Percentiles rank a stretch among this genome's conserved stretches.
Conservation (phyloP, 1,140 invertebrate genomes). For the Megalonaias nervosa region DNA sequence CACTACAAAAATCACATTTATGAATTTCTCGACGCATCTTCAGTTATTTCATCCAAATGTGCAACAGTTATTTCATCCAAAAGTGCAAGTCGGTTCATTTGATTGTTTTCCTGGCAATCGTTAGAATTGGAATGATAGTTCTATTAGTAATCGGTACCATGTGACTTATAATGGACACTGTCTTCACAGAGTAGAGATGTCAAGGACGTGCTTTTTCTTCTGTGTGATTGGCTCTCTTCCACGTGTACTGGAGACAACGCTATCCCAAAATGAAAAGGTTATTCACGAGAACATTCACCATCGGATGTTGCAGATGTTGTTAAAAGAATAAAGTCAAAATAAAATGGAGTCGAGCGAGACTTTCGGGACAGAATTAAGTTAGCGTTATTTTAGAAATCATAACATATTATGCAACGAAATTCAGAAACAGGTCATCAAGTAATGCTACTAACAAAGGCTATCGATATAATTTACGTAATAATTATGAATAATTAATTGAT, state of each 20-base stretch:
- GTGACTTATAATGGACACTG: neutral
- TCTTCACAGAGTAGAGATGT: slow-evolving; percentile 10
- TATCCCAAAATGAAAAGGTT: slow-evolving; percentile 11
- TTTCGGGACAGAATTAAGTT: too few relatives aligned
- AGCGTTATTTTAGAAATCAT: too few relatives aligned
- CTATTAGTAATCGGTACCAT: slow-evolving; percentile 5
- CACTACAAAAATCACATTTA: neutral
- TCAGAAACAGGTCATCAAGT: too few relatives aligned
- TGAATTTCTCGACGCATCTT: slow-evolving; percentile 15
- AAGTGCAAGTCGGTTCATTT: slow-evolving; percentile 17
- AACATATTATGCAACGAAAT: too few relatives aligned
- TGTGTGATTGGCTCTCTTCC: slow-evolving; percentile 22
- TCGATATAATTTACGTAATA: too few relatives aligned
- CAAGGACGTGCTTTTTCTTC: slow-evolving; percentile 25
- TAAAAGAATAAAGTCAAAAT: too few relatives aligned
- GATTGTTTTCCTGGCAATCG: slow-evolving; percentile 2
- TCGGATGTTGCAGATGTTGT: too few relatives aligned
- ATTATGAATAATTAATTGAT: too few relatives aligned
- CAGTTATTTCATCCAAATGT: too few relatives aligned
- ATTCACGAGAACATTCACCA: slow-evolving; percentile 23
- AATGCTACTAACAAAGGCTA: too few relatives aligned
- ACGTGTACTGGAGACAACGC: slow-evolving; percentile 13
- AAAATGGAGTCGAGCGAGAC: too few relatives aligned
- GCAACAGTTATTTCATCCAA: too few relatives aligned
- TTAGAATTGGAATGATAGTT: slow-evolving; percentile 10